Conservation (phyloP, 1,140 invertebrate species). For the Heterodera schachtii region DNA sequence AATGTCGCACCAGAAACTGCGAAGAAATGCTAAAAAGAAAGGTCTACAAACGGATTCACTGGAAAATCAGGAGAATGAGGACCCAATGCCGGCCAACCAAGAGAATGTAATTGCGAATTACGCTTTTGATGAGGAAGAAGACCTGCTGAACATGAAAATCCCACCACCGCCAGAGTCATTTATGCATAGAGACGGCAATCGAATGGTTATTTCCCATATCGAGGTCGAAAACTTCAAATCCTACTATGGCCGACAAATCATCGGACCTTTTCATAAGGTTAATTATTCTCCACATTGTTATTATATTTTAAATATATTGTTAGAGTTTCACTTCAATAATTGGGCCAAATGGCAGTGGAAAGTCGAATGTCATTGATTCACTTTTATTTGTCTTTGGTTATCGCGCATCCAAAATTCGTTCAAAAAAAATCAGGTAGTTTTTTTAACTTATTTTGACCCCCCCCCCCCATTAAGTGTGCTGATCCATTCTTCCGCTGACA, state of each 20-base stretch:
- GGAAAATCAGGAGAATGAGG: neutral
- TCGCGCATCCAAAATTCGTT: conserved; percentile 88
- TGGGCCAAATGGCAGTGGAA: conserved; percentile 99
- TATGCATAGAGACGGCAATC: conserved; percentile 49
- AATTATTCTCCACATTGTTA: neutral
- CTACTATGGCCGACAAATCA: conserved; percentile 76
- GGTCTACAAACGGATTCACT: neutral
- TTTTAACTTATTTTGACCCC: neutral
- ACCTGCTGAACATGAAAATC: conserved; percentile 44
- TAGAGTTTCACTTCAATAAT: conserved; percentile 94
- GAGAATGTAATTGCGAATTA: neutral
- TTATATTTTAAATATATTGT: conserved; percentile 48
- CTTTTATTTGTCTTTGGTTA: conserved; percentile 90
- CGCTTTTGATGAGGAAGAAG: conserved; percentile 34
- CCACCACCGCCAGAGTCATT: conserved; percentile 19
- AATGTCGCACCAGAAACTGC: neutral
- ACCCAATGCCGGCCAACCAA: neutral
- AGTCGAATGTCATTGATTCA: conserved; percentile 98
- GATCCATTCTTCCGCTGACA: conserved; percentile 87
- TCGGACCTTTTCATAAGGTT: conserved; percentile 62
- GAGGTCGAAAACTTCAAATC: conserved; percentile 95
- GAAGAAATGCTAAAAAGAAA: neutral
- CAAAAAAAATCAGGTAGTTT: conserved; percentile 80
- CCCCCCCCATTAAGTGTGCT: conserved; percentile 71
- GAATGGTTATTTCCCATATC: conserved; percentile 89